Percentiles rank a stretch among this genome's conserved stretches.
Evolutionary conservation across 1,140 invertebrate species (phyloP).

Genomic region (Drosophila malerkotliana): DNA sequence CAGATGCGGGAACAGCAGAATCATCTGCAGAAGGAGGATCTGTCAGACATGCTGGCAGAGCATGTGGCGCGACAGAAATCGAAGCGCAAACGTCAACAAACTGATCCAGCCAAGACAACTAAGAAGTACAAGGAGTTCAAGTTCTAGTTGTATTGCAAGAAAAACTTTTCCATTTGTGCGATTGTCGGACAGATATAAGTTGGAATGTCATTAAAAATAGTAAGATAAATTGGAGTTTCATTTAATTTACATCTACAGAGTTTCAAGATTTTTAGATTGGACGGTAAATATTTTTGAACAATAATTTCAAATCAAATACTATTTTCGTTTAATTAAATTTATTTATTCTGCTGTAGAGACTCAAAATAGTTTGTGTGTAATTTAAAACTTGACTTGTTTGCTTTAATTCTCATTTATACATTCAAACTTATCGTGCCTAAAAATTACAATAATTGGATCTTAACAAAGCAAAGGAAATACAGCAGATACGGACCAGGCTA

Average conservation of each 20-base stretch:
- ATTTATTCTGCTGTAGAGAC: slow-evolving; percentile 31
- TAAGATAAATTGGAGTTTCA: not conserved
- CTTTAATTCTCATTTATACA: slow-evolving; percentile 62
- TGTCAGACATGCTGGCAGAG: slow-evolving; percentile 99
- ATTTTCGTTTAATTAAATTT: not conserved
- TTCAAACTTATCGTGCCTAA: slow-evolving; percentile 47
- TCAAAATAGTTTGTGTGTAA: slow-evolving; percentile 29
- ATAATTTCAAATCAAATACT: not conserved
- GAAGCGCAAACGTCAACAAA: slow-evolving; percentile 96
- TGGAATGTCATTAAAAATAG: slow-evolving; percentile 62
- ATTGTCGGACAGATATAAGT: slow-evolving; percentile 21
- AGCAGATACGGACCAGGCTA: slow-evolving; percentile 7
- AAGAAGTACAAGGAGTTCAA: slow-evolving; percentile 99
- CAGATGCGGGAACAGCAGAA: slow-evolving; percentile 96
- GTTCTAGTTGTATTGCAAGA: slow-evolving; percentile 87
- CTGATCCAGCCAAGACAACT: slow-evolving; percentile 94
- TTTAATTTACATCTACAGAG: not conserved
- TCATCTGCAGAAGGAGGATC: slow-evolving; percentile 95
- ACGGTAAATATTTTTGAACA: no score
- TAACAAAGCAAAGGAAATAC: slow-evolving; percentile 2
- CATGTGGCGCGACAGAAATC: slow-evolving; percentile 97
- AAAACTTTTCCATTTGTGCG: slow-evolving; percentile 43
- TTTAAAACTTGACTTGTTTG: slow-evolving; percentile 35
- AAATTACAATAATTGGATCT: slow-evolving; percentile 55
- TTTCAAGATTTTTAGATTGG: no score